Evolutionary conservation across 2,888 invertebrate genomes (phyloP).

Genomic region (Acanthosepion lycidas): DNA sequence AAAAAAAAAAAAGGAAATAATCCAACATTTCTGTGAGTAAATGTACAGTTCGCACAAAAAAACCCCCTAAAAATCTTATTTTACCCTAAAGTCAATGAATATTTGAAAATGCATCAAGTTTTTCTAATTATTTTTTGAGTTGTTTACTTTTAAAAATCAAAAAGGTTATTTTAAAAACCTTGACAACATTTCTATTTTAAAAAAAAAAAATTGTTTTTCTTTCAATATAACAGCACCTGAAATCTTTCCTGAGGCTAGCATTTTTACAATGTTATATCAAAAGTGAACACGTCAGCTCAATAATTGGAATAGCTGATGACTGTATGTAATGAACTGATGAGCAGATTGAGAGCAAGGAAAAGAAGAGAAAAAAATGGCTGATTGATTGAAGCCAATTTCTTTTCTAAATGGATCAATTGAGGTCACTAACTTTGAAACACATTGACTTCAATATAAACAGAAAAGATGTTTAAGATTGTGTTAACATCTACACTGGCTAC

Average conservation of each 20-base stretch:
- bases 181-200: background rate
- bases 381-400: background rate
- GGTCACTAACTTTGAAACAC: background rate
- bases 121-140: no score
- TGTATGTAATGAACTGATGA: background rate
- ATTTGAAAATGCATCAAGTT: no score
- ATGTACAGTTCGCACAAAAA: no score
- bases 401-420: background rate
- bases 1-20: no score
- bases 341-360: background rate
- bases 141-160: background rate
- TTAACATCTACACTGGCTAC: no score
- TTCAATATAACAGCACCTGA: background rate
- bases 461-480: no score
- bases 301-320: background rate
- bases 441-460: background rate
- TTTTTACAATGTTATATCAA: background rate
- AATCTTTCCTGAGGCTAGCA: background rate
- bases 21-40: no score
- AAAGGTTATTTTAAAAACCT: background rate
- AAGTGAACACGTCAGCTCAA: background rate
- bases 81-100: no score
- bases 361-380: background rate
- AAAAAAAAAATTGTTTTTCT: background rate
- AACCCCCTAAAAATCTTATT: no score